phyloP scores from a whole-genome alignment of 2,888 invertebrate genomes.

The Clistopyga incitator region DNA sequence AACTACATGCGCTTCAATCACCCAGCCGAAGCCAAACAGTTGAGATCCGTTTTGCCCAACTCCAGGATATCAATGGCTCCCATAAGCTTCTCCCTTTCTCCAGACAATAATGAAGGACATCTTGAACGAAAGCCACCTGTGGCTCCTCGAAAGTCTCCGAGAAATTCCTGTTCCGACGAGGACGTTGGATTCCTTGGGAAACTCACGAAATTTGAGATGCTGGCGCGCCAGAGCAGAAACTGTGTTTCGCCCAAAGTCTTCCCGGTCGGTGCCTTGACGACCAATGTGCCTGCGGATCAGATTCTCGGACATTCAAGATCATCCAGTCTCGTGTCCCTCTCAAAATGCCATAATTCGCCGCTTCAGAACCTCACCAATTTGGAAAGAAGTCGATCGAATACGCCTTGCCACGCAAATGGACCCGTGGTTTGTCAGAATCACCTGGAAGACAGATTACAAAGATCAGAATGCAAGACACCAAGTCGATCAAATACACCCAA shows the following conservation, averaged over 20 bases:
- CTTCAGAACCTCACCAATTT: conserved; percentile 78
- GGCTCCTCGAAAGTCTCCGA: conserved; percentile 87
- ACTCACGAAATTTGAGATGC: conserved; percentile 92
- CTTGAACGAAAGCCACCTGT: conserved; percentile 88
- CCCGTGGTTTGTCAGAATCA: conserved; percentile 48
- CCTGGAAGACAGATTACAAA: conserved; percentile 80
- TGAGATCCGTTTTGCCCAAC: conserved; percentile 93
- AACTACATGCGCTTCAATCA: conserved; percentile 97
- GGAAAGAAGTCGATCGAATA: conserved; percentile 75
- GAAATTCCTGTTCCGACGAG: conserved; percentile 86
- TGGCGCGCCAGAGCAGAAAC: conserved; percentile 86
- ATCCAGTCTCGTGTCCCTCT: conserved; percentile 79
- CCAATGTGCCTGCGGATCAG: conserved; percentile 93
- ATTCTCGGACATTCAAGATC: conserved; percentile 87
- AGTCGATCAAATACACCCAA: conserved; percentile 75
- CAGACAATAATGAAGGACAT: conserved; percentile 70
- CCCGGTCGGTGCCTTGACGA: conserved; percentile 90
- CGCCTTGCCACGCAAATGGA: conserved; percentile 67
- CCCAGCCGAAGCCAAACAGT: conserved; percentile 94
- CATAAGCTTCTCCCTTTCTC: conserved; percentile 86
- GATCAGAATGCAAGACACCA: conserved; percentile 81
- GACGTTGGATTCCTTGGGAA: conserved; percentile 89
- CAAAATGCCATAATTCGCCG: conserved; percentile 79
- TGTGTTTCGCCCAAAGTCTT: conserved; percentile 92
- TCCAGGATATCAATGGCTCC: conserved; percentile 92